Conservation (phyloP, 2,797 vertebrate species). For the Clarias fuscus region DNA sequence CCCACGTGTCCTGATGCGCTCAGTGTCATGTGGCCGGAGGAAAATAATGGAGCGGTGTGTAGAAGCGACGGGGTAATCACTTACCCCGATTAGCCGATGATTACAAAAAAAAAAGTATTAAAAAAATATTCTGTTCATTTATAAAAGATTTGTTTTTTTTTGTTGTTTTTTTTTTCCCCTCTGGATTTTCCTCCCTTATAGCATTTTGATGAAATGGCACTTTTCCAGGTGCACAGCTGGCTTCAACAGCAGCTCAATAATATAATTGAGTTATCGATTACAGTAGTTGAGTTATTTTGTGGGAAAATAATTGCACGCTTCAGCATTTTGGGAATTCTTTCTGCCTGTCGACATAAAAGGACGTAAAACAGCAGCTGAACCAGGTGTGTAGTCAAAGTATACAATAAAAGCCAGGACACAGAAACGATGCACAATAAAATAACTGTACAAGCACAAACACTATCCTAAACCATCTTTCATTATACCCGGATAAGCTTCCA, state of each 20-base stretch:
- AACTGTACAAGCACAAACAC: background rate
- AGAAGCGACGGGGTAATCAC: too few relatives aligned
- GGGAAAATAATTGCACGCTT: background rate
- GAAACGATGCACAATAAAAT: background rate
- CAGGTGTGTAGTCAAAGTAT: background rate
- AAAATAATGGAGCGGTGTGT: too few relatives aligned
- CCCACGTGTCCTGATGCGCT: too few relatives aligned
- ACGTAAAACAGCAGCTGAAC: background rate
- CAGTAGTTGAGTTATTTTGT: background rate
- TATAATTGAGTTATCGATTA: background rate
- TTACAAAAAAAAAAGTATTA: too few relatives aligned
- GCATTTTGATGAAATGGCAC: background rate
- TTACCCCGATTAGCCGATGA: too few relatives aligned
- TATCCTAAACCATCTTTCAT: background rate
- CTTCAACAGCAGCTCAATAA: background rate
- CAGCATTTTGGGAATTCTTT: background rate
- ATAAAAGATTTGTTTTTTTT: too few relatives aligned
- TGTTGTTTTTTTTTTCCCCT: background rate
- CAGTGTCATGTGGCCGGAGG: too few relatives aligned
- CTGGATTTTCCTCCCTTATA: too few relatives aligned
- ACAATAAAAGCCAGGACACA: background rate
- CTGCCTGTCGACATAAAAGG: background rate
- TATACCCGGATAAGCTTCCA: background rate
- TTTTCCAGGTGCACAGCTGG: background rate
- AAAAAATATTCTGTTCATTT: too few relatives aligned